Percentiles rank a stretch among this genome's conserved stretches.
Conservation (phyloP, 2,888 invertebrate genomes). For the Perizoma affinitatum region DNA sequence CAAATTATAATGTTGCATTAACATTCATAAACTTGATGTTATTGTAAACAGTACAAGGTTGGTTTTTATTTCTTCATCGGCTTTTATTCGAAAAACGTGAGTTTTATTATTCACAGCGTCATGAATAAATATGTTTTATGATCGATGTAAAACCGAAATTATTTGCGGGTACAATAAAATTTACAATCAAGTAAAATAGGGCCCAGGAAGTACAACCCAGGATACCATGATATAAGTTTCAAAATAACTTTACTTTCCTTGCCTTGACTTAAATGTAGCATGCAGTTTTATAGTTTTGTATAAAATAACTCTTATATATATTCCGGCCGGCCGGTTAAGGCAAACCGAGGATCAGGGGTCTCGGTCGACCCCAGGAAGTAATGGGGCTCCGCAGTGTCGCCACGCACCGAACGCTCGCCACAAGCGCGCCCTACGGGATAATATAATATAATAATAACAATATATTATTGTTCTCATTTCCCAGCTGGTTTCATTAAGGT, state of each 20-base stretch:
- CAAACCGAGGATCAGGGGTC: too few species aligned
- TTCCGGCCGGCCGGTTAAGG: too few species aligned
- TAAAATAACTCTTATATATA: too few species aligned
- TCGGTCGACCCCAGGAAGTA: too few species aligned
- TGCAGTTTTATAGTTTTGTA: slow-evolving; percentile 33
- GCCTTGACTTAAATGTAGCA: neutral
- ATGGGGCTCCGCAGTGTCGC: too few species aligned
- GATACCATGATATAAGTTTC: slow-evolving; percentile 1
- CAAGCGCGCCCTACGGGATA: too few species aligned
- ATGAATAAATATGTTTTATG: slow-evolving; percentile 45
- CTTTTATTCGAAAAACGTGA: slow-evolving; percentile 43
- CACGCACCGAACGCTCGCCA: too few species aligned
- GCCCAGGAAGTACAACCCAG: slow-evolving; percentile 1
- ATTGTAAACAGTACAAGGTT: slow-evolving; percentile 35
- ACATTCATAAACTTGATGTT: slow-evolving; percentile 32
- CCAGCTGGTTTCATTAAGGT: too few species aligned
- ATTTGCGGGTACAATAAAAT: slow-evolving; percentile 41
- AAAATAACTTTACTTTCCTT: slow-evolving; percentile 1
- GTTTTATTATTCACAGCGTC: slow-evolving; percentile 41
- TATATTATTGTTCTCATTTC: too few species aligned
- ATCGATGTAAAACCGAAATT: slow-evolving; percentile 43
- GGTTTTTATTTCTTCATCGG: slow-evolving; percentile 42
- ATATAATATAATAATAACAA: too few species aligned
- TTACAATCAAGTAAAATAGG: slow-evolving; percentile 26
- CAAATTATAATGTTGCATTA: slow-evolving; percentile 24